A percentile compares a stretch with the other conserved stretches of the same genome.
phyloP scores from a whole-genome alignment of 2,888 invertebrate genomes.

The Drosophila paramelanica region DNA sequence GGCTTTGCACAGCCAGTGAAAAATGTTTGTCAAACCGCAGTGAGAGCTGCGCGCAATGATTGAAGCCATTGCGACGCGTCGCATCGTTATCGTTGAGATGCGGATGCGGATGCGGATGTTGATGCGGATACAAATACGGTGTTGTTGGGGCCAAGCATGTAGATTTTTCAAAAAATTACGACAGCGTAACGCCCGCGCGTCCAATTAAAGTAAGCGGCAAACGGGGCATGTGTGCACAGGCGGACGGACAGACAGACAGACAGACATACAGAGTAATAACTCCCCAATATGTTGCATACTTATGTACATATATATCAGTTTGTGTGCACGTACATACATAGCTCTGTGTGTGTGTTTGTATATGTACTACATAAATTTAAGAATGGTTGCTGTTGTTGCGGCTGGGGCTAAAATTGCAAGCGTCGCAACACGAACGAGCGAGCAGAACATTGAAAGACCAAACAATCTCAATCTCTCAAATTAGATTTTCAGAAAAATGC shows the following conservation, averaged over 20 bases:
- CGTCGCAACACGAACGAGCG: constrained; percentile 72
- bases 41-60: constrained; percentile 74
- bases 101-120: constrained; percentile 39
- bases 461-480: constrained; percentile 83
- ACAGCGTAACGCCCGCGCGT: constrained; percentile 81
- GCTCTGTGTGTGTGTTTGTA: constrained; percentile 47
- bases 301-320: constrained; percentile 2
- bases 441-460: constrained; percentile 78
- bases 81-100: constrained; percentile 64
- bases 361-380: constrained; percentile 51
- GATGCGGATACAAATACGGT: constrained; percentile 21
- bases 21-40: constrained; percentile 79
- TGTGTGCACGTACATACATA: constrained; percentile 11
- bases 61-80: constrained; percentile 72
- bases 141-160: constrained; percentile 51
- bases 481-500: constrained; percentile 84
- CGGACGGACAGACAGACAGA: constrained; percentile 18
- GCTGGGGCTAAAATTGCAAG: constrained; percentile 67
- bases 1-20: constrained; percentile 69
- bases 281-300: constrained; percentile 68
- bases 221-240: constrained; percentile 42
- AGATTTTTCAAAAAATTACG: constrained; percentile 79
- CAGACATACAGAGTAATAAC: constrained; percentile 60
- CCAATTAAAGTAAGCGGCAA: constrained; percentile 82
- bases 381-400: constrained; percentile 31